A percentile compares a stretch with the other conserved stretches of the same genome.
These are phyloP conservation scores for Erethizon dorsatum DNA, from an alignment of 2,797 vertebrate species.

Conservation along the genomic window DNA sequence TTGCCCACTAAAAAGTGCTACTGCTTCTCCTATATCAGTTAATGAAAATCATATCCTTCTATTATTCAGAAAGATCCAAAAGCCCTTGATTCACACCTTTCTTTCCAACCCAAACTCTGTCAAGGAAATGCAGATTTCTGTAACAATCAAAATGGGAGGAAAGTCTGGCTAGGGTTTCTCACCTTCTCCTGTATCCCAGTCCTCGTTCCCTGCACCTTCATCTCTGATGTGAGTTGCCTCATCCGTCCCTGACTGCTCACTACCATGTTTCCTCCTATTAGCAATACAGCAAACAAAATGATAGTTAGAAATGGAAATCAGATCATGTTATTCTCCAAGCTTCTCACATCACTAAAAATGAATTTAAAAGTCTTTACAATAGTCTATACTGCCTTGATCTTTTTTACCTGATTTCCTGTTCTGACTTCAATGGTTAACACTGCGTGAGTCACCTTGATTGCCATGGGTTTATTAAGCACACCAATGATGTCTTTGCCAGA, in stretches of 20 bases:
- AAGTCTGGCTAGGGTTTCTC: neutral
- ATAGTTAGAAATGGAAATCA: neutral
- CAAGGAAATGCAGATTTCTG: neutral
- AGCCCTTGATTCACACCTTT: neutral
- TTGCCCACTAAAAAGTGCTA: neutral
- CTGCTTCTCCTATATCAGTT: neutral
- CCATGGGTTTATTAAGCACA: neutral
- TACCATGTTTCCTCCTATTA: neutral
- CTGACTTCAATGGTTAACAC: neutral
- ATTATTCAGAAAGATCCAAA: neutral
- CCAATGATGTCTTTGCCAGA: too few relatives aligned
- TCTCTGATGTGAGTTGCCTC: neutral
- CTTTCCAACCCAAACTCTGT: neutral
- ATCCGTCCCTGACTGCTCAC: too few relatives aligned
- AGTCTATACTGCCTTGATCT: neutral
- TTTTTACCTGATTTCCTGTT: neutral
- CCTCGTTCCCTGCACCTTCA: neutral
- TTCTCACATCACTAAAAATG: neutral
- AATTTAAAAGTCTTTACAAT: neutral
- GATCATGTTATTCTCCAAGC: neutral
- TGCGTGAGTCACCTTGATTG: too few relatives aligned
- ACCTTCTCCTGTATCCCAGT: too few relatives aligned
- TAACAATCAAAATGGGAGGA: neutral
- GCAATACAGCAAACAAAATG: neutral
- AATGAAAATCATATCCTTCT: neutral